phyloP scores from a whole-genome alignment of 1,140 invertebrate species.

The Leptonema lineaticorne region DNA sequence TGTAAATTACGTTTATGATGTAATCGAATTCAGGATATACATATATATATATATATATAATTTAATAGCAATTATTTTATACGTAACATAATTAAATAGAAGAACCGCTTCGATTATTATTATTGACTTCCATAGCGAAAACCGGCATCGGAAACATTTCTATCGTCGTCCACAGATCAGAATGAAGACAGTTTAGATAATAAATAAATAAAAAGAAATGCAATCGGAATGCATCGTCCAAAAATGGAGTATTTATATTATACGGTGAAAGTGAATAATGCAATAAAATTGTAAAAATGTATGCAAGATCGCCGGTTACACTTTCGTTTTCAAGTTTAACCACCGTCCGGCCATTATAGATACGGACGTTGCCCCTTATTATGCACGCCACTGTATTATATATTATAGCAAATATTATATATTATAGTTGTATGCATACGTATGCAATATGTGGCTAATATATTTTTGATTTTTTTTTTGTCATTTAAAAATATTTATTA shows the following conservation, averaged over 20 bases:
- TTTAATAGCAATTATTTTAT: neutral
- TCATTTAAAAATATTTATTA: no score
- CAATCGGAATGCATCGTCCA: slow-evolving; percentile 11
- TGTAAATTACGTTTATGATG: no score
- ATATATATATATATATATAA: no score
- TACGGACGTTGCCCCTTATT: neutral
- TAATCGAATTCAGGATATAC: no score
- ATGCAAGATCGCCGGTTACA: slow-evolving; percentile 1
- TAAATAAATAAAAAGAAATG: neutral
- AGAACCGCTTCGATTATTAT: neutral
- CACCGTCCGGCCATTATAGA: slow-evolving; percentile 4
- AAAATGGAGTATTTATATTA: no score
- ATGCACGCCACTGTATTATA: neutral
- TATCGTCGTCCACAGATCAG: neutral
- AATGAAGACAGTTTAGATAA: neutral
- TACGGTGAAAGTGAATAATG: slow-evolving; percentile 22
- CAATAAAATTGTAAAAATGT: neutral
- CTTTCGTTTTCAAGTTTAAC: slow-evolving; percentile 33
- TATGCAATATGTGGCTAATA: no score
- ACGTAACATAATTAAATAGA: neutral
- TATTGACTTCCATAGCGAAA: neutral
- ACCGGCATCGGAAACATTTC: neutral
- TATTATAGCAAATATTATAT: no score
- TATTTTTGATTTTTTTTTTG: no score
- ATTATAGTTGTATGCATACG: no score